Evolutionary conservation across 2,888 invertebrate genomes (phyloP), one percentile per base, ranked within the genome.

Genomic region (Thelaira solivaga): DNA sequence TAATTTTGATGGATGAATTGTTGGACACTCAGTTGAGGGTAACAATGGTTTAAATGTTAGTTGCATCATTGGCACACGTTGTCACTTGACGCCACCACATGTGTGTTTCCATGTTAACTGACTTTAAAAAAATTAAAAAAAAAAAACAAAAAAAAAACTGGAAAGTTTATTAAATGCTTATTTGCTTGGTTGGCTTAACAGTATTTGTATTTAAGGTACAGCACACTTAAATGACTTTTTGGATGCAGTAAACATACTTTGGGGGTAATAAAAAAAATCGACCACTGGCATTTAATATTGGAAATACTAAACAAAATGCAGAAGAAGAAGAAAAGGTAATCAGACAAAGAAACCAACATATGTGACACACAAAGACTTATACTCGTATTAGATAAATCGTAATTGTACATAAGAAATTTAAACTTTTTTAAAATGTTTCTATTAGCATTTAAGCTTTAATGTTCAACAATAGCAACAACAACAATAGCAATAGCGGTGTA

Each of bases 41-140:
- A 61, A 65, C 69, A 74, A 26, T 29, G 20, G 13, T 16, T 76
- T 76, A 74, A 80, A 80, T 80, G 80, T 76, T 80, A 76, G 72
- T 76, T 76, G 80, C 76, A 65, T 74, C 59, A 78, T 41, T 74
- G 74, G 78, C 69, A 78, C 78, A 78, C 78, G 78, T 61, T 74
- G 47, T 47, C 64, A 71, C 64, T 78, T 78, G 78, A 65, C 69
- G 74, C 61, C 64, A 61, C 18, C 65, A 65, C 71, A 49, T 22
- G 8, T 26, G 16, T 7, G 13, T 22, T n/a, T n/a, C n/a, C n/a
- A n/a, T n/a, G n/a, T n/a, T n/a, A n/a, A n/a, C n/a, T n/a, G n/a
- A n/a, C n/a, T n/a, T n/a, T n/a, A n/a, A n/a, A n/a, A n/a, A n/a
- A n/a, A n/a, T n/a, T n/a, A n/a, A n/a, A n/a, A n/a, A n/a, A n/a